Evolutionary conservation across 2,113 vertebrate species (phyloP).

Genomic region (Butorides virescens): DNA sequence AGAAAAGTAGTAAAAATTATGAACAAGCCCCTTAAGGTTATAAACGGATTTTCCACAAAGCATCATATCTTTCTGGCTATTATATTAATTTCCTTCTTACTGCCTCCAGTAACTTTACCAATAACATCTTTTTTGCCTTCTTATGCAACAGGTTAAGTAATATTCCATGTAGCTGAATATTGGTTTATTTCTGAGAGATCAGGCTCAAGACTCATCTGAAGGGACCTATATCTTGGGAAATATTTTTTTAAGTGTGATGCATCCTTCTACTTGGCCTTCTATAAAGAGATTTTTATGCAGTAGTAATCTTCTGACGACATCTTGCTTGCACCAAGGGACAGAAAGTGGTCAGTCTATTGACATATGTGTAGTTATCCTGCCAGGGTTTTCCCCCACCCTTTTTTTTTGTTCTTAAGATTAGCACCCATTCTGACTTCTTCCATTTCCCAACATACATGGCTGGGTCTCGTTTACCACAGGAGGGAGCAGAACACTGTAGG

Average conservation of each 20-base stretch:
- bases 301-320: neutral
- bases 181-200: constrained; percentile 49
- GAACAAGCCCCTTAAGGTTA: constrained; percentile 48
- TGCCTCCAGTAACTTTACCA: constrained; percentile 49
- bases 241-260: constrained; percentile 6
- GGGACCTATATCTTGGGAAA: constrained; percentile 28
- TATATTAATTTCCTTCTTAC: constrained; percentile 57
- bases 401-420: neutral
- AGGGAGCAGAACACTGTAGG: neutral
- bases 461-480: neutral
- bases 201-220: constrained; percentile 29
- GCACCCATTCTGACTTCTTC: neutral
- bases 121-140: constrained; percentile 58
- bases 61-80: constrained; percentile 24
- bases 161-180: constrained; percentile 30
- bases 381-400: rapidly evolving
- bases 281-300: constrained; percentile 1
- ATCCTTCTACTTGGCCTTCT: constrained; percentile 17
- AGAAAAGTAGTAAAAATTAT: constrained; percentile 57
- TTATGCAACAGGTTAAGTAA: constrained; percentile 46
- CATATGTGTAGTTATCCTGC: neutral
- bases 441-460: neutral
- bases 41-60: constrained; percentile 65
- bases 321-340: neutral
- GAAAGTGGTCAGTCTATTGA: neutral